Conservation (phyloP, 2,888 invertebrate genomes). For the Chrysolina oricalcia region DNA sequence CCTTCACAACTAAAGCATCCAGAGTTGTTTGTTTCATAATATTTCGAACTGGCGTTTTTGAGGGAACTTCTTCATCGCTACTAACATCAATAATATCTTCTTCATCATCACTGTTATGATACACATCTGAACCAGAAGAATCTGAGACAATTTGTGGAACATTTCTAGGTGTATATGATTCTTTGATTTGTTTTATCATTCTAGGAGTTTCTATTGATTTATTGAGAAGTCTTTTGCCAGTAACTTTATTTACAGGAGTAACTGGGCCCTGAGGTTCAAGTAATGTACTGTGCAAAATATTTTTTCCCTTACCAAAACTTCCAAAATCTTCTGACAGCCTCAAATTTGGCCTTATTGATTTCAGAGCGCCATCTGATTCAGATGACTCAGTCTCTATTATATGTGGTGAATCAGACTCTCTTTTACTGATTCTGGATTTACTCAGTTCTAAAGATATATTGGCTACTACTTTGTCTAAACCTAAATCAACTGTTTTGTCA, state of each 20-base stretch:
- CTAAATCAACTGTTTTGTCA: conserved; percentile 1
- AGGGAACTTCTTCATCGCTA: conserved; percentile 33
- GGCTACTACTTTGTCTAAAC: conserved; percentile 16
- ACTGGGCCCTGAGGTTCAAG: conserved; percentile 20
- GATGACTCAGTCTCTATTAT: not conserved
- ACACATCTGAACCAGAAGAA: conserved; percentile 37
- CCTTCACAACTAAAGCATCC: conserved; percentile 18
- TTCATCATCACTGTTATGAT: conserved; percentile 32
- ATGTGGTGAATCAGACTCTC: not conserved
- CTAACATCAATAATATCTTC: conserved; percentile 46
- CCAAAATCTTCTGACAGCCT: conserved; percentile 41
- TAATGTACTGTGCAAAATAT: conserved; percentile 44
- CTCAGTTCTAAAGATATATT: conserved; percentile 27
- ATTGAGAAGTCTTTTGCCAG: conserved; percentile 44
- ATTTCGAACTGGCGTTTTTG: conserved; percentile 21
- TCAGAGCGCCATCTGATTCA: not conserved
- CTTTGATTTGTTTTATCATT: conserved; percentile 22
- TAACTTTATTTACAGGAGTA: conserved; percentile 31
- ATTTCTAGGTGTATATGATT: conserved; percentile 38
- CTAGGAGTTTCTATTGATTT: conserved; percentile 47
- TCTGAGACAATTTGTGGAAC: conserved; percentile 35
- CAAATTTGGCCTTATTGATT: not conserved
- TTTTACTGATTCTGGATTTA: conserved; percentile 25
- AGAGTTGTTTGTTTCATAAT: conserved; percentile 36
- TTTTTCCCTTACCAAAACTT: conserved; percentile 25